Percentiles rank a stretch among this genome's conserved stretches.
Evolutionary conservation across 2,797 vertebrate species (phyloP).

Genomic region (Threskiornis aethiopicus): DNA sequence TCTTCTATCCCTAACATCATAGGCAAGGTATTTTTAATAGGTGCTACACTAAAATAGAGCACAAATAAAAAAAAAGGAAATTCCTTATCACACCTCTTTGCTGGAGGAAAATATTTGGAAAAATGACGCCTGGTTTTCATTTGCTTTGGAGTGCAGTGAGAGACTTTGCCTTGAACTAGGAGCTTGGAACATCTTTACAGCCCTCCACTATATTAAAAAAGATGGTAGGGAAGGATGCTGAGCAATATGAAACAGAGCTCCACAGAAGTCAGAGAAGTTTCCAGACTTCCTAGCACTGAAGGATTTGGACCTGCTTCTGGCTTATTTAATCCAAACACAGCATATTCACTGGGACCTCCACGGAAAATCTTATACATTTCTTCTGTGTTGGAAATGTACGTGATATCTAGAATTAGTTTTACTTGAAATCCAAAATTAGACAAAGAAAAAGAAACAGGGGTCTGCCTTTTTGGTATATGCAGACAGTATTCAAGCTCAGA

Average conservation of each 20-base stretch:
- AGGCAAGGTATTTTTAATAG: constrained; percentile 22
- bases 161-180: not conserved
- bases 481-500: not conserved
- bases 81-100: not conserved
- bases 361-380: not conserved
- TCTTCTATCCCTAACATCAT: not conserved
- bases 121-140: not conserved
- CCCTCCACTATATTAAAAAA: not conserved
- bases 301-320: not conserved
- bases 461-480: not conserved
- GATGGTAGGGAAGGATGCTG: not conserved
- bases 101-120: not conserved
- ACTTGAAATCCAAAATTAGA: not conserved
- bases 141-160: constrained; percentile 1
- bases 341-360: not conserved
- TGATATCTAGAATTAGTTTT: not conserved
- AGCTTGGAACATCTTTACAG: not conserved
- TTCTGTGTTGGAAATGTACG: not conserved
- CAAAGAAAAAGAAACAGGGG: not conserved
- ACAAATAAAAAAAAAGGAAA: not conserved
- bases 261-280: not conserved
- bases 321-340: not conserved
- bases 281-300: not conserved
- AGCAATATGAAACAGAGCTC: not conserved
- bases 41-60: not conserved